These are phyloP conservation scores for Therioaphis trifolii DNA, from an alignment of 2,888 invertebrate species.

Conservation along the genomic window DNA sequence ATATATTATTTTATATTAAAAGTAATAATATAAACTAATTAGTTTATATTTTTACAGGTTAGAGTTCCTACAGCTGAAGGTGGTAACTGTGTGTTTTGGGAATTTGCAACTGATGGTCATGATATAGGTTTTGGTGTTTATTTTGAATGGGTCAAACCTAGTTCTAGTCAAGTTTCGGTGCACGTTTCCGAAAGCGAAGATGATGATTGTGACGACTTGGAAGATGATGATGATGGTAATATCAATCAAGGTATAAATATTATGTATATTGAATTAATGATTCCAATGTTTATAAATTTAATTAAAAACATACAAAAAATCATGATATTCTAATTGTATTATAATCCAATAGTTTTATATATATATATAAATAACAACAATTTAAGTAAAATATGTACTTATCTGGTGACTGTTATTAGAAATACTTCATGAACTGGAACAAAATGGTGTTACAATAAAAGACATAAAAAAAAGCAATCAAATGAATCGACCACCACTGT, in stretches of 20 bases:
- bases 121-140: constrained; percentile 98
- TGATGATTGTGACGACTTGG: constrained; percentile 73
- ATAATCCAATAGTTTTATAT: not conserved
- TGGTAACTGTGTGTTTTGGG: constrained; percentile 96
- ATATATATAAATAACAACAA: not conserved
- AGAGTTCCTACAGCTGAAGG: constrained; percentile 96
- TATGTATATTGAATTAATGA: constrained; percentile 24
- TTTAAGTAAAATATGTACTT: not conserved
- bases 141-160: constrained; percentile 96
- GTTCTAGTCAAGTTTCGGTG: constrained; percentile 89
- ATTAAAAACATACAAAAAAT: not conserved
- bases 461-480: constrained; percentile 47
- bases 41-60: constrained; percentile 70
- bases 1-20: too few species aligned
- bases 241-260: constrained; percentile 58
- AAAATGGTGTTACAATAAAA: constrained; percentile 52
- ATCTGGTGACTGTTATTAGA: constrained; percentile 32
- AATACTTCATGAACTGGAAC: constrained; percentile 52
- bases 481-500: constrained; percentile 73
- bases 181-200: constrained; percentile 94
- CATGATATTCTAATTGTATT: not conserved
- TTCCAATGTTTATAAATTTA: not conserved
- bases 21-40: not conserved
- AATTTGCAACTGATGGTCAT: constrained; percentile 98
- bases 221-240: constrained; percentile 72